Base-by-base conservation (phyloP, 2,113 vertebrate genomes). In the Lamprotornis superbus region DNA sequence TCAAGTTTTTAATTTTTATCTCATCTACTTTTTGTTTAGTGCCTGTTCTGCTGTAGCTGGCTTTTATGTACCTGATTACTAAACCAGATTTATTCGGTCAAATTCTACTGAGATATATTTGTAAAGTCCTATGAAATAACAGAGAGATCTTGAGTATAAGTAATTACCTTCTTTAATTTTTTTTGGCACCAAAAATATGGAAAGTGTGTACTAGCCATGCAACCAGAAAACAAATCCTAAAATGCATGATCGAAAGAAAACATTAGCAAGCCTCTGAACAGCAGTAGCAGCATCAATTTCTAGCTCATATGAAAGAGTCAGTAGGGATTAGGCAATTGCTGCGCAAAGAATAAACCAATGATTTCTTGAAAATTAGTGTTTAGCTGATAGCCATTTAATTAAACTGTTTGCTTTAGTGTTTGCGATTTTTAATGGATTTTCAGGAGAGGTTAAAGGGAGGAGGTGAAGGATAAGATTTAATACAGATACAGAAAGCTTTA, bases 291-390 rank as follows among this genome's bases (percentile, higher is more conserved):
- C 2, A 0, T 89, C 93, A 67, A 35, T 55, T 90, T 52, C 59
- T 40, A 35, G 67, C 83, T 92, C 64, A 70, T 82, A 71, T 59
- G 50, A 93, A 56, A 69, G 40, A 86, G 70, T 71, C 86, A 60
- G 76, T 47, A 86, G 87, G 71, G 75, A 94, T 95, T 80, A 94
- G 24, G 52, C 73, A 94, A 90, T 65, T 94, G 88, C 73, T 94
- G 60, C 70, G 3, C 15, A 85, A 94, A 95, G 95, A 96, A 87
- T 31, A 20, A 27, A 63, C 86, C 78, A 76, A 57, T 35, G 52
- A 23, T 46, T 84, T 70, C 69, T 39, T 25, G 42, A 90, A 84
- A 93, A 94, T 86, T 83, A 83, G 70, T 64, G 49, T 76, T 95
- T 50, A 39, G 65, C 50, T 87, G 52, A 93, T 37, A 70, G 78